Evolutionary conservation across 2,797 vertebrate genomes (phyloP), one percentile per base, ranked within the genome.

Genomic region (Myotis findleyi): DNA sequence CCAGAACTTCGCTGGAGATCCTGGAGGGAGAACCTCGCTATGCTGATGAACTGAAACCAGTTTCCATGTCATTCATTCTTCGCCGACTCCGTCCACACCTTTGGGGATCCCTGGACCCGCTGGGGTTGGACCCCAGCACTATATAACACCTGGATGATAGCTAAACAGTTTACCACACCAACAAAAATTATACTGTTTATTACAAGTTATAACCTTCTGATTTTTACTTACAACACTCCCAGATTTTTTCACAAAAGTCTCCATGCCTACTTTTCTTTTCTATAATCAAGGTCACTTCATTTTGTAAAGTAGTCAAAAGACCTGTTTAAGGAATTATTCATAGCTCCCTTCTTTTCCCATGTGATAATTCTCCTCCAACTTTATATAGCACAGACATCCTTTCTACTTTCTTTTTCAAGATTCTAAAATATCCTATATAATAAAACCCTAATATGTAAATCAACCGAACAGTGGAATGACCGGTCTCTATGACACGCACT

Each of bases 221-320:
- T 77, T 93, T 93, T 73, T 68, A 88, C 47, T 90, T 95, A 87
- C 25, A 82, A 86, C 5, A 69, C 10, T 80, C 66, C 9, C 20
- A 90, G 47, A 55, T 12, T 71, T 84, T 87, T 93, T 38, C 30
- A 94, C n/a, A 94, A 93, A 69, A 6, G 25, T 75, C 44, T 91
- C 49, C 95, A 85, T 6, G 30, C 18, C 90, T 95, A 95, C 51
- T 30, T 44, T 88, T 38, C 23, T 96, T 66, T 87, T 33, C 71
- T 86, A 33, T 95, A 79, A 79, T 92, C 69, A 68, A 57, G 33
- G 84, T 30, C 21, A 77, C 23, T 96, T 95, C n/a, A 13, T 55
- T 96, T 96, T 93, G 91, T 51, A 94, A 96, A 85, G 73, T 20
- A 86, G 51, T 91, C 93, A 51, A 76, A 55, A 97, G 88, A 80